These are phyloP conservation scores for Drosophila sp. DNA, from an alignment of 1,140 invertebrate genomes.

Conservation along the genomic window DNA sequence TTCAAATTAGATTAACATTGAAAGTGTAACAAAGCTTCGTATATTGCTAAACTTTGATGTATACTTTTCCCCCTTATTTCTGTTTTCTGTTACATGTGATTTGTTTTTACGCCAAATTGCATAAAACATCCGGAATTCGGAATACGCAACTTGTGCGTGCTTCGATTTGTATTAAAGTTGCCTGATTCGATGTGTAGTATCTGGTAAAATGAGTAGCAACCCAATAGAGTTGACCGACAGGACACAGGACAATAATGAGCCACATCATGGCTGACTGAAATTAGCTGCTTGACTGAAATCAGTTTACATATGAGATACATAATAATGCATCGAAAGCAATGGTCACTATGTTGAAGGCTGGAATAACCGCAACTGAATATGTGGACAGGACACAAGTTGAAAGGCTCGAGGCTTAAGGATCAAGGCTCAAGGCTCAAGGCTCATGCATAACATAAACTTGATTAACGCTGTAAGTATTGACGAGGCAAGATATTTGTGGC, in stretches of 20 bases:
- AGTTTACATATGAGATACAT: slow-evolving; percentile 47
- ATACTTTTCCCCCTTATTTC: slow-evolving; percentile 11
- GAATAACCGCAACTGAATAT: slow-evolving; percentile 65
- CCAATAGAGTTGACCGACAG: slow-evolving; percentile 34
- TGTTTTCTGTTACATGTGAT: slow-evolving; percentile 62
- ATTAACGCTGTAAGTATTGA: slow-evolving; percentile 51
- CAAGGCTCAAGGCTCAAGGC: slow-evolving; percentile 17
- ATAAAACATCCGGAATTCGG: slow-evolving; percentile 64
- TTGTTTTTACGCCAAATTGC: slow-evolving; percentile 77
- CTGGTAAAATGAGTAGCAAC: neutral
- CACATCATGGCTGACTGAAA: slow-evolving; percentile 60
- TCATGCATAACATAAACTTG: slow-evolving; percentile 67
- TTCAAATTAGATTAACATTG: too few relatives aligned
- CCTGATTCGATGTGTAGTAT: slow-evolving; percentile 25
- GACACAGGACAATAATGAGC: slow-evolving; percentile 64
- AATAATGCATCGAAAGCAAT: neutral
- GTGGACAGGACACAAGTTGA: slow-evolving; percentile 20
- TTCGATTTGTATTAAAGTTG: slow-evolving; percentile 62
- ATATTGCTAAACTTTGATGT: neutral
- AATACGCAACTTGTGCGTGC: slow-evolving; percentile 46
- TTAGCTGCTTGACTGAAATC: slow-evolving; percentile 62
- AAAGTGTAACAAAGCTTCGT: neutral
- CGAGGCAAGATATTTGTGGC: neutral
- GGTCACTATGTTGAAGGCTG: too few relatives aligned
- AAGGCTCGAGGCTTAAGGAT: neutral